Percentiles rank a stretch among this genome's conserved stretches.
Evolutionary conservation across 1,140 invertebrate genomes (phyloP).

Genomic region (Drosophila orena): DNA sequence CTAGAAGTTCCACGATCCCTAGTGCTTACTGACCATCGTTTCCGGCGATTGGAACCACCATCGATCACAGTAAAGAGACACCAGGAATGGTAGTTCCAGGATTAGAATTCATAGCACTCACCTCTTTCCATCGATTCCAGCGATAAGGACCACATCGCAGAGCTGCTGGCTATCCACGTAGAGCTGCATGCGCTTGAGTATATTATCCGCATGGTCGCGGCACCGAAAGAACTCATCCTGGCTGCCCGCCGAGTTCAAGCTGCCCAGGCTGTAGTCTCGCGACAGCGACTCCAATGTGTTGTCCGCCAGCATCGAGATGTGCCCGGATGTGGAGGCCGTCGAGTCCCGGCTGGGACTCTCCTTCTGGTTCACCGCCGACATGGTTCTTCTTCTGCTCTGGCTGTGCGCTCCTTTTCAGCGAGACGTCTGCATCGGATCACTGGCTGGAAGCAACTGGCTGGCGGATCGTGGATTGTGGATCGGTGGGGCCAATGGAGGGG

Average conservation of each 20-base stretch:
- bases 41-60: neutral
- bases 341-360: slow-evolving; percentile 84
- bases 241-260: slow-evolving; percentile 76
- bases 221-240: slow-evolving; percentile 92
- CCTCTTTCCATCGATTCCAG: slow-evolving; percentile 88
- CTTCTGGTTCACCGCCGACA: slow-evolving; percentile 78
- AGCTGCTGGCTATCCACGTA: slow-evolving; percentile 92
- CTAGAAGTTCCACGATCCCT: slow-evolving; percentile 10
- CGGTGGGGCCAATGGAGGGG: slow-evolving; percentile 39
- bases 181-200: slow-evolving; percentile 92
- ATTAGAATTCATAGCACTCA: slow-evolving; percentile 62
- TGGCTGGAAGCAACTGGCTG: slow-evolving; percentile 62
- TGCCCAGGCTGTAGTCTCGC: slow-evolving; percentile 77
- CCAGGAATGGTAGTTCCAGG: neutral
- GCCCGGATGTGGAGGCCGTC: slow-evolving; percentile 76
- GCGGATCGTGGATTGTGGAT: slow-evolving; percentile 18
- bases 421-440: slow-evolving; percentile 66
- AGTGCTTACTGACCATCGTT: neutral
- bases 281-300: slow-evolving; percentile 73
- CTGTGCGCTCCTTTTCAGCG: slow-evolving; percentile 13
- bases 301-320: slow-evolving; percentile 73
- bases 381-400: slow-evolving; percentile 23
- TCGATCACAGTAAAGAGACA: no score
- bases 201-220: slow-evolving; percentile 91
- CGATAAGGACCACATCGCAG: slow-evolving; percentile 92